A percentile compares a stretch with the other conserved stretches of the same genome.
Evolutionary conservation across 2,797 vertebrate genomes (phyloP).

Genomic region (Buphagus erythrorhynchus): DNA sequence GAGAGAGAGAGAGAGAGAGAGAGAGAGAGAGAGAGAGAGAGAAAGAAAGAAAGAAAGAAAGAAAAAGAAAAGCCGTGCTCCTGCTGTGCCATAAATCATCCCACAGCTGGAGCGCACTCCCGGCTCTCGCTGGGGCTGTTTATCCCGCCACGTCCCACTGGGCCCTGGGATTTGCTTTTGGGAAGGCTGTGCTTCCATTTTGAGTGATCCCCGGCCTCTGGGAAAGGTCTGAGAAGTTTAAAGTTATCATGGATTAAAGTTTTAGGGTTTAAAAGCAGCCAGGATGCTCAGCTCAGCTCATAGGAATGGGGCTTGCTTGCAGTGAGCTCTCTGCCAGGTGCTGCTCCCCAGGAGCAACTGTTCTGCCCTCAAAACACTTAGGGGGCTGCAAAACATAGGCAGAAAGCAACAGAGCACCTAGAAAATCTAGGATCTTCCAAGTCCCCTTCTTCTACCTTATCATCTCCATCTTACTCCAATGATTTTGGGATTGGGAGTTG

Average conservation of each 20-base stretch:
- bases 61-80: not conserved
- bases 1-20: too few species aligned
- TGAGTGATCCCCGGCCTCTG: not conserved
- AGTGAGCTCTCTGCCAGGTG: not conserved
- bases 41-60: not conserved
- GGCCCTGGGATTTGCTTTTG: not conserved
- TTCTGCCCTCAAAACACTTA: not conserved
- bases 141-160: not conserved
- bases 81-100: conserved; percentile 60
- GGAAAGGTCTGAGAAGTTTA: not conserved
- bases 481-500: not conserved
- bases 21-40: too few species aligned
- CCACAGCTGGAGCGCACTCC: conserved; percentile 32
- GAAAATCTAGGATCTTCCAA: not conserved
- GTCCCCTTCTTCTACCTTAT: not conserved
- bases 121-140: not conserved
- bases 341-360: rapidly evolving
- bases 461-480: not conserved
- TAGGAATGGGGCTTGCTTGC: rapidly evolving
- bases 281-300: not conserved
- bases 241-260: not conserved
- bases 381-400: not conserved
- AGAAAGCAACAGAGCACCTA: not conserved
- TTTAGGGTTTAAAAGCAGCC: not conserved
- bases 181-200: not conserved